phyloP scores from a whole-genome alignment of 1,140 invertebrate genomes.

The Monochamus saltuarius region DNA sequence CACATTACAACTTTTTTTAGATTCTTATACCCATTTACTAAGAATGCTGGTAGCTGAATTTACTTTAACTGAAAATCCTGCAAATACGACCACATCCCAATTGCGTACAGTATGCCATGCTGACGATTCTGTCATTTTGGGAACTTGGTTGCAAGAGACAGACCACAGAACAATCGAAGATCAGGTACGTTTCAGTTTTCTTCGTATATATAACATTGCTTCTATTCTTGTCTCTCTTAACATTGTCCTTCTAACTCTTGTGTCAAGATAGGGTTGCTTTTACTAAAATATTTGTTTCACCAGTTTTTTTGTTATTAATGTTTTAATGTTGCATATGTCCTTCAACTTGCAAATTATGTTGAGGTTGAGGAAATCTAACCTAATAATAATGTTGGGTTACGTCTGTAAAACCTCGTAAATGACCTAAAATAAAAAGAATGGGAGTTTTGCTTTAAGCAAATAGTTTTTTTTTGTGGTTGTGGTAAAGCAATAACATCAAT shows the following conservation, averaged over 20 bases:
- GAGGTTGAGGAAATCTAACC: too few species aligned
- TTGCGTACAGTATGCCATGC: slow-evolving; percentile 85
- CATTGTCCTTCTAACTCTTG: too few species aligned
- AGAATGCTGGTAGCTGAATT: slow-evolving; percentile 97
- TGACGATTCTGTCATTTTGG: slow-evolving; percentile 84
- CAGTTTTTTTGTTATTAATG: neutral
- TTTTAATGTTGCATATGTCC: too few species aligned
- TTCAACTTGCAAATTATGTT: too few species aligned
- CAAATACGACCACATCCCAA: slow-evolving; percentile 91
- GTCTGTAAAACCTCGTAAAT: too few species aligned
- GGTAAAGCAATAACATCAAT: neutral
- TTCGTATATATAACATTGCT: too few species aligned
- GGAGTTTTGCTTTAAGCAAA: too few species aligned
- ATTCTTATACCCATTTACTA: slow-evolving; percentile 81
- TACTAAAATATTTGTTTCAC: neutral
- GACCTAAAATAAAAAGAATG: too few species aligned
- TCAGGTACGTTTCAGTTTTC: slow-evolving; percentile 68
- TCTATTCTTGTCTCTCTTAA: too few species aligned
- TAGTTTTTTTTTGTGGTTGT: neutral
- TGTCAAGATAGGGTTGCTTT: too few species aligned
- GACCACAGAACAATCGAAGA: slow-evolving; percentile 97
- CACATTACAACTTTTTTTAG: slow-evolving; percentile 46
- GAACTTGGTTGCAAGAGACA: slow-evolving; percentile 89
- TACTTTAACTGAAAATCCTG: slow-evolving; percentile 91
- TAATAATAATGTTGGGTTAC: too few species aligned